Conservation (phyloP, 37 sponge, comb jelly and placozoan species). For the Axinella damicornis region DNA sequence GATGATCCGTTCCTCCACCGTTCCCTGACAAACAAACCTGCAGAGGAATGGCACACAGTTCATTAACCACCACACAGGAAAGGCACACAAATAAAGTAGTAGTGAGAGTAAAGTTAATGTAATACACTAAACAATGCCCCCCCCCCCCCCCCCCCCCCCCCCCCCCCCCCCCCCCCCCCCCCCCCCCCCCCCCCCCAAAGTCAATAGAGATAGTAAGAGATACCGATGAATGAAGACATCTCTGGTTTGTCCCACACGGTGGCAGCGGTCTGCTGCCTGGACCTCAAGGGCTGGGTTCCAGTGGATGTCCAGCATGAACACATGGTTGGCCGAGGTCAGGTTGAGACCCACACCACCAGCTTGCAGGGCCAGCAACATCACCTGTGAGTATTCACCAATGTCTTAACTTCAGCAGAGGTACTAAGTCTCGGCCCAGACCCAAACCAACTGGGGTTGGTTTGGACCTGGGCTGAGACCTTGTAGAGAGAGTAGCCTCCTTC, state of each 20-base stretch:
- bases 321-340: conserved; percentile 75
- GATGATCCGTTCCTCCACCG: conserved; percentile 70
- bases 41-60: too few relatives aligned
- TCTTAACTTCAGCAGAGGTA: too few relatives aligned
- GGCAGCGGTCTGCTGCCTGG: conserved; percentile 75
- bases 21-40: conserved; percentile 70
- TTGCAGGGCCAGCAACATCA: conserved; percentile 75
- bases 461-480: too few relatives aligned
- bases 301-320: conserved; percentile 84
- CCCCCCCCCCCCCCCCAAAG: too few relatives aligned
- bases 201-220: neutral
- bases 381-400: conserved; percentile 45
- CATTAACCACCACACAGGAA: neutral
- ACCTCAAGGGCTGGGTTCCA: conserved; percentile 85
- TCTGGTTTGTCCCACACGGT: conserved; percentile 75
- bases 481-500: too few relatives aligned
- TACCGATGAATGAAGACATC: conserved; percentile 70
- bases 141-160: too few relatives aligned
- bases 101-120: too few relatives aligned
- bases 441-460: too few relatives aligned
- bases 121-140: too few relatives aligned
- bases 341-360: conserved; percentile 88
- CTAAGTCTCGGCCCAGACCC: too few relatives aligned
- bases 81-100: neutral
- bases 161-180: too few relatives aligned